Evolutionary conservation across 2,888 invertebrate species (phyloP), one percentile per base, ranked within the genome.

Genomic region (Pediacus dermestoides): DNA sequence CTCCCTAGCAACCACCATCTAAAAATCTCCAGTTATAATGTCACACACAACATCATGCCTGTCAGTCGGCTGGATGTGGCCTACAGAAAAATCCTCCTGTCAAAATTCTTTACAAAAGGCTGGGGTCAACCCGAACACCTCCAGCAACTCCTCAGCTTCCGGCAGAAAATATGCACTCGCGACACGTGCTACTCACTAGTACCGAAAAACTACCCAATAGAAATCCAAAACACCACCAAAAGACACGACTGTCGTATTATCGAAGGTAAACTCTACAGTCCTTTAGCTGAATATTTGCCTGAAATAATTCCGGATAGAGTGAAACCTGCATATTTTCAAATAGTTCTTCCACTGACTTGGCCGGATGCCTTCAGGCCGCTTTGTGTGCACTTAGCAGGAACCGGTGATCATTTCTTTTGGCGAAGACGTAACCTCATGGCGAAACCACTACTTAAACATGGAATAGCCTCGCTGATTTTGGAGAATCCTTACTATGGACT

Each of bases 391-490:
- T 74, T 95, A 50, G 95, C 95, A 12, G 95, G 94, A 14, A 97
- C 96, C 23, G 96, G 96, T 28, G 96, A 96, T n/a, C n/a, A n/a
- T n/a, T n/a, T n/a, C n/a, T 95, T 86, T 66, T 93, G 93, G 89
- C 76, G 93, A 53, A 75, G 97, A 58, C 74, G 95, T 61, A 84
- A 85, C 60, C 72, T 94, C 28, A 85, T 96, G 75, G 96, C 91
- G 4, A 88, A 88, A 58, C 96, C 96, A 2, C 69, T 99, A 39
- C 68, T 96, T 3, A 88, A 88, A 66, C 87, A 93, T 64, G 90
- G 90, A 23, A 91, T 97, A 53, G 95, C 87, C 33, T 89, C 96
- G 1, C 85, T 99, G 34, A 81, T 99, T 44, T 71, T 99, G 50
- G 96, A 97, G 73, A 99, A 97, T 71, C 97, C 99, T 6, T 99